Conservation (phyloP, 2,888 invertebrate species). For the Orchesellides sinensis region DNA sequence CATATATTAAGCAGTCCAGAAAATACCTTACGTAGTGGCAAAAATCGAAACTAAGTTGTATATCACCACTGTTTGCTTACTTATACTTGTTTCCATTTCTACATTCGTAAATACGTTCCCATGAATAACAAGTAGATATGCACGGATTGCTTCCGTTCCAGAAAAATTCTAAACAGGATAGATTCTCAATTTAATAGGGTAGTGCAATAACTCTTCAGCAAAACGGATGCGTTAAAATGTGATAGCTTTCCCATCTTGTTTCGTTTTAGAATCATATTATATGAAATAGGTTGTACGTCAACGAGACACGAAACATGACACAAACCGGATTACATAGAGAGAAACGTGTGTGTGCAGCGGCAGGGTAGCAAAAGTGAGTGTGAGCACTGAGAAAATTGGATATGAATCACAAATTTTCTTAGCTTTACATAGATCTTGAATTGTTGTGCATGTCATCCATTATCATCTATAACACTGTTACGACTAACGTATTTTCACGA, state of each 20-base stretch:
- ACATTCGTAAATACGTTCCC: conserved; percentile 20
- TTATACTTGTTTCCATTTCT: conserved; percentile 30
- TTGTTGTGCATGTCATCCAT: conserved; percentile 55
- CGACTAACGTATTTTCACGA: background rate
- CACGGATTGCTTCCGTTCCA: background rate
- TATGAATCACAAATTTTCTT: conserved; percentile 58
- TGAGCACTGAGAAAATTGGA: conserved; percentile 40
- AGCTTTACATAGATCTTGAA: conserved; percentile 34
- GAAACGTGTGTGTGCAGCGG: too few relatives aligned
- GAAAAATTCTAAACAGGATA: background rate
- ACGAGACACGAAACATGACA: background rate
- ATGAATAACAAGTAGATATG: conserved; percentile 48
- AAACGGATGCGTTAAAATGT: conserved; percentile 49
- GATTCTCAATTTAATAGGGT: background rate
- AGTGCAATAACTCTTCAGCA: conserved; percentile 40
- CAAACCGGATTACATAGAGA: background rate
- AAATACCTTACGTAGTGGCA: too few relatives aligned
- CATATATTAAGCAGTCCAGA: too few relatives aligned
- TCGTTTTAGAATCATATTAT: background rate
- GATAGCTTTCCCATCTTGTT: conserved; percentile 18
- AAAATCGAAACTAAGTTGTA: too few relatives aligned
- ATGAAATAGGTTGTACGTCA: background rate
- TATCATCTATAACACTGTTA: conserved; percentile 8
- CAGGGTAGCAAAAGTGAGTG: too few relatives aligned
- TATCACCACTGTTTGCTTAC: too few relatives aligned